phyloP scores from a whole-genome alignment of 2,113 vertebrate genomes.

The Cyrtonyx montezumae region DNA sequence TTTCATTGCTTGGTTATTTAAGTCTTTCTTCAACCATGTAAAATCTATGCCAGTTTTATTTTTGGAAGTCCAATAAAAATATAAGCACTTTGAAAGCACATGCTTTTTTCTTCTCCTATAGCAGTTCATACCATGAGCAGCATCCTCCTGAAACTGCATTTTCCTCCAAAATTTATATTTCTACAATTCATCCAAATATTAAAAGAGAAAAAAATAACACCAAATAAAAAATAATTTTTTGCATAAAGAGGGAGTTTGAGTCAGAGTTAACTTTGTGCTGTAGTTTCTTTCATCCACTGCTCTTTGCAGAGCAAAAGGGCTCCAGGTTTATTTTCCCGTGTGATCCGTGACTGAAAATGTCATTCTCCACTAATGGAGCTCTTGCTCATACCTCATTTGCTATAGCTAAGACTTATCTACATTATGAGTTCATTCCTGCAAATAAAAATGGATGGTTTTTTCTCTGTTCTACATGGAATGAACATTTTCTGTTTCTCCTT shows the following conservation, averaged over 20 bases:
- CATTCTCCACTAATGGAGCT: background rate
- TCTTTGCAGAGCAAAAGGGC: background rate
- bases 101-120: background rate
- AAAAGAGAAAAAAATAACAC: background rate
- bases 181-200: background rate
- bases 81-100: background rate
- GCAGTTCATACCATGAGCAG: background rate
- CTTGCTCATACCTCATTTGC: background rate
- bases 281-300: background rate
- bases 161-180: background rate
- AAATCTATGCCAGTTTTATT: constrained; percentile 8
- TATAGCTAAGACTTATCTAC: background rate
- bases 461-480: constrained; percentile 5
- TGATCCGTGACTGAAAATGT: background rate
- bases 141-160: background rate
- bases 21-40: background rate
- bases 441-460: constrained; percentile 6
- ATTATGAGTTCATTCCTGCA: background rate
- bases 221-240: background rate
- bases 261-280: background rate
- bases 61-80: constrained; percentile 8
- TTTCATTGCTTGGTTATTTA: background rate
- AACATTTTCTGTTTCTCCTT: constrained; percentile 32
- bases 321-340: background rate
- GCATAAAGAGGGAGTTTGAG: background rate